These are phyloP conservation scores for Gastrophryne carolinensis DNA, from an alignment of 2,797 vertebrate genomes.

Conservation along the genomic window DNA sequence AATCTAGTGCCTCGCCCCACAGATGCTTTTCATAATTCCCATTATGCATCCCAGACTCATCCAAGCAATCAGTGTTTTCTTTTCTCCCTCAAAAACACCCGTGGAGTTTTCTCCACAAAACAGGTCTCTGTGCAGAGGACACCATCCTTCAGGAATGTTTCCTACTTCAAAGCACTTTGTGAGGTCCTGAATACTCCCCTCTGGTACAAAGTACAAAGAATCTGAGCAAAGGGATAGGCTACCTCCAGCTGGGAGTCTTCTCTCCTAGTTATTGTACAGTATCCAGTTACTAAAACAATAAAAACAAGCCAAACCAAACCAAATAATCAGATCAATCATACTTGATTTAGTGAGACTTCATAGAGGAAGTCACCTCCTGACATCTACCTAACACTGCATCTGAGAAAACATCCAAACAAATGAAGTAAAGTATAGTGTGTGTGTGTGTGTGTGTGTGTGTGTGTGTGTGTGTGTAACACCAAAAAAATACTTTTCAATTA, in stretches of 20 bases:
- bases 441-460: no score
- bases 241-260: slow-evolving; percentile 13
- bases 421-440: no score
- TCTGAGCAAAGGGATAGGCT: not conserved
- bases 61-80: slow-evolving; percentile 40
- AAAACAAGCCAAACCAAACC: no score
- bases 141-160: slow-evolving; percentile 1
- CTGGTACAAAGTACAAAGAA: not conserved
- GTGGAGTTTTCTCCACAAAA: slow-evolving; percentile 39
- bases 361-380: no score
- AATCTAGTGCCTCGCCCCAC: slow-evolving; percentile 27
- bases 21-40: slow-evolving; percentile 37
- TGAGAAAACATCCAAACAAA: no score
- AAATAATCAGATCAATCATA: no score
- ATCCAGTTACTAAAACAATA: slow-evolving; percentile 57
- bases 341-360: no score
- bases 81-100: slow-evolving; percentile 39
- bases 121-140: slow-evolving; percentile 31
- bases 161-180: slow-evolving; percentile 14
- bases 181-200: slow-evolving; percentile 4
- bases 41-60: slow-evolving; percentile 35
- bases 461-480: no score
- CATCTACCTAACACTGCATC: no score
- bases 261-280: no score
- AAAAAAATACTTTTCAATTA: no score